Base-by-base conservation (phyloP, 2,888 invertebrate genomes). In the Drosophila niveifrons region DNA sequence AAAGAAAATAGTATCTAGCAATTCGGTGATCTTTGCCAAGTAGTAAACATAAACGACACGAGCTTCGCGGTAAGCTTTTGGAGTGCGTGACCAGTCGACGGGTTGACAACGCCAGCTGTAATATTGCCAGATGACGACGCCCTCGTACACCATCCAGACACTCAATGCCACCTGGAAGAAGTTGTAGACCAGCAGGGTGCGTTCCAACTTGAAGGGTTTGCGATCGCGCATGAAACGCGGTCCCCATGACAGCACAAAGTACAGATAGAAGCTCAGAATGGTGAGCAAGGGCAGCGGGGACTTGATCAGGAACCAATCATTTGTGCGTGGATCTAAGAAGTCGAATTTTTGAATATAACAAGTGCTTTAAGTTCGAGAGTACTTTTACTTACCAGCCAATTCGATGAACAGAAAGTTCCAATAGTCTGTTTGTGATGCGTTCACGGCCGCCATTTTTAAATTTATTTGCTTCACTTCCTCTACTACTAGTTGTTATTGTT, bases 71-170 rank as follows among this genome's bases (percentile, higher is more conserved):
- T 97, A 92, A 11, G 97, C 97, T 89, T 95, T 94, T 1, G 96
- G 96, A 2, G 94, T 92, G 46, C 93, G 93, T 0, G 98, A 96
- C 89, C 94, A 96, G 92, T 98, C 98, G 0, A 98, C 97, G 2
- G 98, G 97, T 92, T 98, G 96, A 92, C 98, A 98, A 88, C 95
- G 96, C 94, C 97, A 96, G 92, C 96, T 97, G 93, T 98, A 98
- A 70, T 95, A 95, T 69, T 93, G 93, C 97, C 97, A 91, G 2
- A 90, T 82, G 11, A 88, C 94, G 55, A 96, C 93, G 59, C 96
- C 96, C 95, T 92, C 92, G 68, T 89, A 89, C 18, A 98, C 97
- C 75, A 97, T 93, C 94, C 95, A 98, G 31, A 94, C 92, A 90
- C 98, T 98, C 64, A 97, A 94, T 10, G 96, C 67, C 10, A 98